These are phyloP conservation scores for Leptatherina wallacei DNA, from an alignment of 2,797 vertebrate genomes.

Conservation along the genomic window DNA sequence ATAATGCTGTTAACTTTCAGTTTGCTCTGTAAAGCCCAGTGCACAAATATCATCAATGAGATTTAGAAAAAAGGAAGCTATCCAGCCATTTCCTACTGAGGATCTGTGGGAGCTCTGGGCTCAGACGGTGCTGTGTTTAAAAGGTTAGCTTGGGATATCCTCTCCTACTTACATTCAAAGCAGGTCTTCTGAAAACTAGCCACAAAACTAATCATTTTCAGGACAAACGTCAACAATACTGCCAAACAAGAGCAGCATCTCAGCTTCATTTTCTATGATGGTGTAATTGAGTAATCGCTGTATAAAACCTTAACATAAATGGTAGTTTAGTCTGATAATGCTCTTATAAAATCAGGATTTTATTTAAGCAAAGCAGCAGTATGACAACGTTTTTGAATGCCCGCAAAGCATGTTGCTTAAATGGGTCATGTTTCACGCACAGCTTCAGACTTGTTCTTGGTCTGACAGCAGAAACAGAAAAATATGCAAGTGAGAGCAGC, in stretches of 20 bases:
- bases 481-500: too few relatives aligned
- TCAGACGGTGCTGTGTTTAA: constrained; percentile 54
- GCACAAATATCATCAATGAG: constrained; percentile 44
- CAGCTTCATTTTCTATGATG: not conserved
- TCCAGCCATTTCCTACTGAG: constrained; percentile 42
- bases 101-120: constrained; percentile 67
- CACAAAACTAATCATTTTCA: not conserved
- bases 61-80: constrained; percentile 12
- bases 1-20: constrained; percentile 48
- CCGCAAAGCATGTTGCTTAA: too few relatives aligned
- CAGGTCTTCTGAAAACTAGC: not conserved
- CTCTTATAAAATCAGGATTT: too few relatives aligned
- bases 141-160: constrained; percentile 11
- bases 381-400: too few relatives aligned
- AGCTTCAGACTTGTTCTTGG: too few relatives aligned
- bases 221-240: not conserved
- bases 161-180: constrained; percentile 4
- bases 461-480: too few relatives aligned
- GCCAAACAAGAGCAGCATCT: not conserved
- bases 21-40: constrained; percentile 39
- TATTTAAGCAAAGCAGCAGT: too few relatives aligned
- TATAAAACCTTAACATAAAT: too few relatives aligned
- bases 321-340: too few relatives aligned
- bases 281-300: too few relatives aligned
- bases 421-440: too few relatives aligned